Conservation (phyloP, 2,797 vertebrate genomes). For the Eidolon dupreanum region DNA sequence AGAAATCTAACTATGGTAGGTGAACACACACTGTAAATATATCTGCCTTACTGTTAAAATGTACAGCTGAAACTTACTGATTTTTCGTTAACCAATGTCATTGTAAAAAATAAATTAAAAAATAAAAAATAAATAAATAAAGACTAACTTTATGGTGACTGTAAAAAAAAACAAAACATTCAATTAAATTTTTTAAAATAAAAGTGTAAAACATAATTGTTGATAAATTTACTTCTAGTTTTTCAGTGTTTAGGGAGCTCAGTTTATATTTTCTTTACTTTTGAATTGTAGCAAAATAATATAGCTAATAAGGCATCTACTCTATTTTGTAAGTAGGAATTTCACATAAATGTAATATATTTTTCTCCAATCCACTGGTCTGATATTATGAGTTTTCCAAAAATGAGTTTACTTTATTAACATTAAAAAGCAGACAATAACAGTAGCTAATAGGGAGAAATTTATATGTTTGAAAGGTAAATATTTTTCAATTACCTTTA, state of each 20-base stretch:
- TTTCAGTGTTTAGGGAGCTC: neutral
- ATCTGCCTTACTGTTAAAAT: too few relatives aligned
- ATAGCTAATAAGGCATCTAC: neutral
- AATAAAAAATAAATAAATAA: too few relatives aligned
- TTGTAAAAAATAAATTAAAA: too few relatives aligned
- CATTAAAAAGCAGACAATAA: slow-evolving; percentile 5
- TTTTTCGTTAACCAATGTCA: too few relatives aligned
- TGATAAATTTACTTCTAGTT: neutral
- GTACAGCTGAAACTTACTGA: too few relatives aligned
- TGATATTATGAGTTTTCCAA: slow-evolving; percentile 11
- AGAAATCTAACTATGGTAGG: too few relatives aligned
- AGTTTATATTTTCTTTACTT: neutral
- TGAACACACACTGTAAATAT: too few relatives aligned
- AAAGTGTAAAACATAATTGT: neutral
- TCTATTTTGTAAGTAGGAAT: neutral
- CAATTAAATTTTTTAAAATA: neutral
- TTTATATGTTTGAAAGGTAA: slow-evolving; percentile 18
- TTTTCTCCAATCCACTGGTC: neutral
- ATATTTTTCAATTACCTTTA: slow-evolving; percentile 44
- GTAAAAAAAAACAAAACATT: neutral
- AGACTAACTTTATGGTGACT: neutral
- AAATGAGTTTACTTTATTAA: slow-evolving; percentile 34
- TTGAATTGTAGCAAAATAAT: slow-evolving; percentile 14
- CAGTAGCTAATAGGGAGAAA: neutral
- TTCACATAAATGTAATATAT: neutral